Evolutionary conservation across 2,888 invertebrate species (phyloP), one percentile per base, ranked within the genome.

Genomic region (Mycogona germanica): DNA sequence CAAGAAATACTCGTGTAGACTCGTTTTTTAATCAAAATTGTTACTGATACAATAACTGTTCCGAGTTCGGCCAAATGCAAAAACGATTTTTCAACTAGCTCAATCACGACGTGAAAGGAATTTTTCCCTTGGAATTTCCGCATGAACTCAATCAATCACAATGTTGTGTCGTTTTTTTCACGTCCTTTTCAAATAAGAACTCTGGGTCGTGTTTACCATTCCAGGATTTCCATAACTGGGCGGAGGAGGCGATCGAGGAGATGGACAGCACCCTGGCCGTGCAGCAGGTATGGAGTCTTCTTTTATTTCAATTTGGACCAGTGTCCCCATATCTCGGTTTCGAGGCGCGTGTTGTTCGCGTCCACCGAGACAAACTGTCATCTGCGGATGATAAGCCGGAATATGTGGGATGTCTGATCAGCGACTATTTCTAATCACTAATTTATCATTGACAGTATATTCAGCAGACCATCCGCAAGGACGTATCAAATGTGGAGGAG

Each of bases 251-350:
- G 0, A 93, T 97, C 68, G 97, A 98, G 70, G 96, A 98, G 74
- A 98, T 98, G 97, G 97, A 98, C 70, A 96, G 93, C 69, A 96
- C 96, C 23, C 74, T 98, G 56, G 96, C 95, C 62, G 96, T 98
- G 49, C 98, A 97, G 68, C 97, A 97, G 69, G 70, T 71, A 57
- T 42, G 48, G n/a, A 55, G 23, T 29, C 7, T 14, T 7, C 6
- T 41, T 25, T 9, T 32, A n/a, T 29, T 7, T 30, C 9, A 30
- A 9, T 32, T 7, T 12, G 17, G 5, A 47, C 35, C 12, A 35
- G 35, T 12, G 12, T 35, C 12, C n/a, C 12, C 35, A 35, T 12
- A n/a, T 35, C n/a, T 12, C 35, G n/a, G n/a, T 35, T 35, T 35
- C 35, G 12, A n/a, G 35, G 35, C 12, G 35, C n/a, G n/a, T 35